Conservation (phyloP, 2,797 vertebrate genomes). For the Brachymystax lenok region DNA sequence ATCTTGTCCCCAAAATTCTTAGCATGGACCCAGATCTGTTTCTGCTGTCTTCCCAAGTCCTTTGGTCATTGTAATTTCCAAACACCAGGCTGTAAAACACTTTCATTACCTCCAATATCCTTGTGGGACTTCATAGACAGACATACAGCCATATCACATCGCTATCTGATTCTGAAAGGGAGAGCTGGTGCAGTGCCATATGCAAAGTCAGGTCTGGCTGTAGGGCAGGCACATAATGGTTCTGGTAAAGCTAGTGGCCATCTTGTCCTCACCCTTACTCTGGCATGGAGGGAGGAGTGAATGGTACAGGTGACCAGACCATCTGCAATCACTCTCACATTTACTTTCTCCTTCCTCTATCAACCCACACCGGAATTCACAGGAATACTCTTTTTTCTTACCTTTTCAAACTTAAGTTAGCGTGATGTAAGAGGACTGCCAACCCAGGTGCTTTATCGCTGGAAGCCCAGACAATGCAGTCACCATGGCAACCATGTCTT, state of each 20-base stretch:
- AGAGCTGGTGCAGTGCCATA: neutral
- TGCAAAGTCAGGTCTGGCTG: neutral
- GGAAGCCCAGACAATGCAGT: constrained; percentile 51
- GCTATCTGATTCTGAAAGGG: neutral
- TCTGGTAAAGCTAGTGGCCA: constrained; percentile 8
- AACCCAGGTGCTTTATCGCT: constrained; percentile 54
- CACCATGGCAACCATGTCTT: constrained; percentile 63
- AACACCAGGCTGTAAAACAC: neutral
- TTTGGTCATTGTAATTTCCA: neutral
- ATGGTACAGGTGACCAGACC: constrained; percentile 43
- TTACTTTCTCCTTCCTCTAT: neutral
- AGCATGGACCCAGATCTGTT: neutral
- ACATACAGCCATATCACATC: neutral
- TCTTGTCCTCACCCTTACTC: neutral
- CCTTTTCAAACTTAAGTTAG: constrained; percentile 38
- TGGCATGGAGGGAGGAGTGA: constrained; percentile 28
- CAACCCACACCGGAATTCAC: constrained; percentile 7
- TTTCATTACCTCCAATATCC: neutral
- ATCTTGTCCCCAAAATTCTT: too few relatives aligned
- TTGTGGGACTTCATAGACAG: neutral
- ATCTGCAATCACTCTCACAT: constrained; percentile 35
- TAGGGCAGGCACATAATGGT: neutral
- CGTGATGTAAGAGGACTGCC: constrained; percentile 30
- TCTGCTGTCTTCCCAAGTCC: neutral
- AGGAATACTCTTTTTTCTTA: constrained; percentile 10